phyloP scores from a whole-genome alignment of 92 coral and sea anemone genomes.

The Muricea muricata region DNA sequence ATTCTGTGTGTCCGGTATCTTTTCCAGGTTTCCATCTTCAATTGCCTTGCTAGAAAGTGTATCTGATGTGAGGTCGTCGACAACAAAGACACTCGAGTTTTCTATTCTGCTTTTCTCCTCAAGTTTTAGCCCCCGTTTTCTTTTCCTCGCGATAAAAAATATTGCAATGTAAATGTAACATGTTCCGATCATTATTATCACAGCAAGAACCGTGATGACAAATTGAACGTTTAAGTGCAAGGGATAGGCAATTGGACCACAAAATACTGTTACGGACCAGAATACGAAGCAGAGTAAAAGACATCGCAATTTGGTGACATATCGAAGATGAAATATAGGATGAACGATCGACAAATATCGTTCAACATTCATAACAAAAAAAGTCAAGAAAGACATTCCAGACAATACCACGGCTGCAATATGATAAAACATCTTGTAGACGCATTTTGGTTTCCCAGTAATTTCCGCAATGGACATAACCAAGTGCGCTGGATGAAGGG shows the following conservation, averaged over 20 bases:
- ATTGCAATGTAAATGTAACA: constrained; percentile 3
- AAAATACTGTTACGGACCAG: neutral
- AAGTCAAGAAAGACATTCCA: constrained; percentile 29
- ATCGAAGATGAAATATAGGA: constrained; percentile 15
- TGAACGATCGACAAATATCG: constrained; percentile 24
- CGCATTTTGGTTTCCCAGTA: neutral
- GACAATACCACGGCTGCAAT: neutral
- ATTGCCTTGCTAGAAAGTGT: neutral
- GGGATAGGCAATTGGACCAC: neutral
- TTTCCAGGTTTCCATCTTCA: neutral
- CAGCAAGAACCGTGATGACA: neutral
- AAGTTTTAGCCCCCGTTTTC: neutral
- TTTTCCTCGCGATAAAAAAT: constrained; percentile 6
- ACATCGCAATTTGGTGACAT: constrained; percentile 28
- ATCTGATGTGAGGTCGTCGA: neutral
- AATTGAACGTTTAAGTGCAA: neutral
- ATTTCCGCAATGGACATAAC: constrained; percentile 17
- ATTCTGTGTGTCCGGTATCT: neutral
- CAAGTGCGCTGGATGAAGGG: neutral
- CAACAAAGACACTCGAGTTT: neutral
- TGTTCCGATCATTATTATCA: constrained; percentile 10
- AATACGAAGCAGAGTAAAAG: neutral
- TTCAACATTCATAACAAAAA: constrained; percentile 30
- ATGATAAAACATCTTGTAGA: constrained; percentile 19
- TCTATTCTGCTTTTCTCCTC: neutral